Evolutionary conservation across 2,888 invertebrate species (phyloP).

Genomic region (Tetanocera ferruginea): DNA sequence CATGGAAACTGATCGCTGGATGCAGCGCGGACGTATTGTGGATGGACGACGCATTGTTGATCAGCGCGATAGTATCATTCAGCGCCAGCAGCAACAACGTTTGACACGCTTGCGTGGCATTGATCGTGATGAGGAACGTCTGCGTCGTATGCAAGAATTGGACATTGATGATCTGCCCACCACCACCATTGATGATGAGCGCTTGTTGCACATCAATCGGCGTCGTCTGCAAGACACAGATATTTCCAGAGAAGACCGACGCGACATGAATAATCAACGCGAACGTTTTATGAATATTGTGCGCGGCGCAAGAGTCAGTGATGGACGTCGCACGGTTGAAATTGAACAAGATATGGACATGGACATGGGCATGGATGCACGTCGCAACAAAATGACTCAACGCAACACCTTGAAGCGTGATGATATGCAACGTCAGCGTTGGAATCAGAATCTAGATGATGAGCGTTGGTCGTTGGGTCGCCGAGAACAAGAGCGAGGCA

Average conservation of each 20-base stretch:
- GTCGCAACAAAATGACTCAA: not conserved
- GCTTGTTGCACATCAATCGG: constrained; percentile 8
- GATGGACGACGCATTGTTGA: constrained; percentile 4
- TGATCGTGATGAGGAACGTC: not conserved
- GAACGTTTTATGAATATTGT: constrained; percentile 21
- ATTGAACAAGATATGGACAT: constrained; percentile 20
- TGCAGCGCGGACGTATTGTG: constrained; percentile 1
- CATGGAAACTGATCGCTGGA: not conserved
- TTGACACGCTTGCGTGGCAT: not conserved
- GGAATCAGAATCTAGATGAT: constrained; percentile 12
- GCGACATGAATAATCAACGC: not conserved
- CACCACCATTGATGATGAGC: constrained; percentile 22
- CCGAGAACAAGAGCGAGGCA: not conserved
- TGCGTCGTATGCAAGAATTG: not conserved
- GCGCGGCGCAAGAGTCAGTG: constrained; percentile 31
- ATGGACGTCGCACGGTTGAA: constrained; percentile 41
- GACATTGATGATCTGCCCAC: not conserved
- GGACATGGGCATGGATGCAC: constrained; percentile 6
- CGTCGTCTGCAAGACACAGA: not conserved
- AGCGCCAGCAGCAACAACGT: not conserved
- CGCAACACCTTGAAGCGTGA: not conserved
- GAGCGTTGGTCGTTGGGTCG: constrained; percentile 26
- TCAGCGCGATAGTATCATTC: not conserved
- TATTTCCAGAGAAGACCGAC: not conserved
- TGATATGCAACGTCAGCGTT: not conserved